A percentile compares a stretch with the other conserved stretches of the same genome.
Evolutionary conservation across 1,140 invertebrate species (phyloP).

Genomic region (Sinonovacula constricta): DNA sequence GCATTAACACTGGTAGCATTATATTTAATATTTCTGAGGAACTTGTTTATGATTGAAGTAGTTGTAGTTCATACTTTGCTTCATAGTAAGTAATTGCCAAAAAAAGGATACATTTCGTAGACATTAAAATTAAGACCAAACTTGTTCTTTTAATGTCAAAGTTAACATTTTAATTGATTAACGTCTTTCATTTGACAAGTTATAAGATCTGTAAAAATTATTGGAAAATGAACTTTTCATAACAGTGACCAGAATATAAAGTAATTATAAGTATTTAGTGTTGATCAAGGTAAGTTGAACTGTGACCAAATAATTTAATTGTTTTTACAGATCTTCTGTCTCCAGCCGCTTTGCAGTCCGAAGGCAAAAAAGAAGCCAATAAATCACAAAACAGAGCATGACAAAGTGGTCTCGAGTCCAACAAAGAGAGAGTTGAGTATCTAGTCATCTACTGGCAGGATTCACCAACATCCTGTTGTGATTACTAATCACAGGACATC

Average conservation of each 20-base stretch:
- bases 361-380: slow-evolving; percentile 47
- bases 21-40: too few relatives aligned
- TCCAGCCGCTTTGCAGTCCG: slow-evolving; percentile 41
- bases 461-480: slow-evolving; percentile 6
- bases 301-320: neutral
- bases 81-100: too few relatives aligned
- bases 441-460: neutral
- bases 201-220: neutral
- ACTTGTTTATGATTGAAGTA: too few relatives aligned
- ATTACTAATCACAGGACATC: slow-evolving; percentile 36
- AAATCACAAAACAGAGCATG: slow-evolving; percentile 34
- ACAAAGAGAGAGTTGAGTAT: neutral
- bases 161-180: too few relatives aligned
- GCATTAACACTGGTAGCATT: too few relatives aligned
- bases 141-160: too few relatives aligned
- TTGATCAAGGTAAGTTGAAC: neutral
- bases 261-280: neutral
- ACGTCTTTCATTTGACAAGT: too few relatives aligned
- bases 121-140: too few relatives aligned
- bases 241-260: neutral
- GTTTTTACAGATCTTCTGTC: slow-evolving; percentile 47
- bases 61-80: too few relatives aligned
- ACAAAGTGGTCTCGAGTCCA: neutral
- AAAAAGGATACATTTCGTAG: too few relatives aligned
- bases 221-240: neutral